These are phyloP conservation scores for Zosterops hypoxanthus DNA, from an alignment of 2,113 vertebrate species.

Conservation along the genomic window DNA sequence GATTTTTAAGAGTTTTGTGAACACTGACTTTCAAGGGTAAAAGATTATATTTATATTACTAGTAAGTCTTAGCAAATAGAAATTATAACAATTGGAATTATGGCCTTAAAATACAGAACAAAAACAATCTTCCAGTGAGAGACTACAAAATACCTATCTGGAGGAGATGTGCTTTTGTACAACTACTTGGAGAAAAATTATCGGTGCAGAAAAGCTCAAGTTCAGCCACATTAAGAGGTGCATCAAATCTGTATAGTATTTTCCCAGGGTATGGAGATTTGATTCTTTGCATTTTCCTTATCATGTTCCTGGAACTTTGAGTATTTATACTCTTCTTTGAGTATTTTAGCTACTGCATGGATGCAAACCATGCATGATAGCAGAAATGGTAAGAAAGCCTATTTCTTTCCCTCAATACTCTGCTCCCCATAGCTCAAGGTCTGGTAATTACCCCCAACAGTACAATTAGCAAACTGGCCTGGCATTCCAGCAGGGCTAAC, in stretches of 20 bases:
- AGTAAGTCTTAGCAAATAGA: not conserved
- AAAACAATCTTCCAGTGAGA: not conserved
- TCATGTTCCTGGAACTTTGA: not conserved
- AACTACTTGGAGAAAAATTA: not conserved
- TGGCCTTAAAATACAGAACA: not conserved
- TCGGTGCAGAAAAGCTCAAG: not conserved
- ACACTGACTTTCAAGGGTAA: not conserved
- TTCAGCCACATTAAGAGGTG: not conserved
- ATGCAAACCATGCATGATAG: not conserved
- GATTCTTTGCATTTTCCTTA: not conserved
- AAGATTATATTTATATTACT: not conserved
- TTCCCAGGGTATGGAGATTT: not conserved
- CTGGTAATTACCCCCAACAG: not conserved
- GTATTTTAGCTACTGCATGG: not conserved
- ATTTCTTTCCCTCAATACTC: not conserved
- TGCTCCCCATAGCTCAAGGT: not conserved
- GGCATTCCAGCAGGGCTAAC: not conserved
- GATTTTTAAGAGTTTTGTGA: not conserved
- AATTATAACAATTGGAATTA: not conserved
- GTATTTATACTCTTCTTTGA: not conserved
- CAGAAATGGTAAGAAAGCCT: not conserved
- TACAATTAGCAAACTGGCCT: not conserved
- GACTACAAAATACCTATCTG: not conserved
- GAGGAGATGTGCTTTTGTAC: not conserved
- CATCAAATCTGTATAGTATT: not conserved